Percentiles rank a stretch among this genome's conserved stretches.
Conservation (phyloP, 1,140 invertebrate genomes). For the Lucilia cuprina region DNA sequence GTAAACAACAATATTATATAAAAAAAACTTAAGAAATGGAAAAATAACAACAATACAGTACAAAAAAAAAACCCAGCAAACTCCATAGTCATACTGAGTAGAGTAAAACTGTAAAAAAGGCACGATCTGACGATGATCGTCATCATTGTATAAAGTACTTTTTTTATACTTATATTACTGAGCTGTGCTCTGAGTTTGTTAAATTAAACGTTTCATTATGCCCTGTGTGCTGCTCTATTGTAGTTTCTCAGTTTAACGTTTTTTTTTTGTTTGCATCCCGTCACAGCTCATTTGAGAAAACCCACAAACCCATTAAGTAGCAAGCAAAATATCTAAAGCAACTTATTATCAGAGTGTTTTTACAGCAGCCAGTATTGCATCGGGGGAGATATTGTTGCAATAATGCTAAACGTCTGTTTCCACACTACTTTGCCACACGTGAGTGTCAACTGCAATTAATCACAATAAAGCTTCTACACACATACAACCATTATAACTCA, state of each 20-base stretch:
- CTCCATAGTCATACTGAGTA: background rate
- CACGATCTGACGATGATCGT: background rate
- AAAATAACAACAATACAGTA: background rate
- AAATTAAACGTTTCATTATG: background rate
- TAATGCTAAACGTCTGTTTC: background rate
- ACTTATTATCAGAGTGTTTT: background rate
- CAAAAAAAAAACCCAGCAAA: background rate
- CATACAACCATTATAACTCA: background rate
- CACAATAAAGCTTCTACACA: background rate
- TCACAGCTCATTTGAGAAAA: background rate
- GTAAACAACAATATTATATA: slow-evolving; percentile 27
- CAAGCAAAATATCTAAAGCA: background rate
- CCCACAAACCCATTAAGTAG: background rate
- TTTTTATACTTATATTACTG: background rate
- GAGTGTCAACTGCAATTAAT: background rate
- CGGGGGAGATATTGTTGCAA: background rate
- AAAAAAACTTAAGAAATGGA: background rate
- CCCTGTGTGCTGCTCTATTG: background rate
- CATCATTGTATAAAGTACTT: background rate
- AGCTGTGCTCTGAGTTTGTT: background rate
- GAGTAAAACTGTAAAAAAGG: slow-evolving; percentile 32
- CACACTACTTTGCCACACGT: background rate
- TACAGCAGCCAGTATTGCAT: background rate
- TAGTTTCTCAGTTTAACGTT: background rate
- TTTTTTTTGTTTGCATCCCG: background rate